Evolutionary conservation across 2,113 vertebrate genomes (phyloP).

Genomic region (Hemibagrus wyckioides): DNA sequence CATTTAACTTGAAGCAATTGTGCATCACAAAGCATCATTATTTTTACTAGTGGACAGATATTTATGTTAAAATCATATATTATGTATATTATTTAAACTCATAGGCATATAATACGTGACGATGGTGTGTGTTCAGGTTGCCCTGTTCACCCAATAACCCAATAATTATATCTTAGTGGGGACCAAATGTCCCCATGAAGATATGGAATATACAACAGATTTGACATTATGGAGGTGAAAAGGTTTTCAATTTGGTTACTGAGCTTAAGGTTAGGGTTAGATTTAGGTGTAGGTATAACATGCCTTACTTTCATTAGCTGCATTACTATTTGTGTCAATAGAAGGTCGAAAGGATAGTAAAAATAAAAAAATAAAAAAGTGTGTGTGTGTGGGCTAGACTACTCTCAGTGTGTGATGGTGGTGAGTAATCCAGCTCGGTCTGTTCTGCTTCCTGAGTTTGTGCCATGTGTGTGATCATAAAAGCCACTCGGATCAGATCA

Average conservation of each 20-base stretch:
- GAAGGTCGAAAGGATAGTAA: not conserved
- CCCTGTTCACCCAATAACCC: not conserved
- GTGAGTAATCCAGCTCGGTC: conserved; percentile 49
- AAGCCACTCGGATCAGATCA: conserved; percentile 50
- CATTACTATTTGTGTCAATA: not conserved
- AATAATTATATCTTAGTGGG: not conserved
- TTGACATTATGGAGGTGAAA: not conserved
- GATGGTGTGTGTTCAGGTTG: not conserved
- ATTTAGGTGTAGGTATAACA: not conserved
- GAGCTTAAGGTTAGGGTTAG: not conserved
- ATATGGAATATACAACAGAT: not conserved
- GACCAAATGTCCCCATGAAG: not conserved
- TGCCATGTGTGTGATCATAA: conserved; percentile 28
- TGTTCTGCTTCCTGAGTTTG: conserved; percentile 22
- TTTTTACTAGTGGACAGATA: not conserved
- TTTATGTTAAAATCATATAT: not conserved
- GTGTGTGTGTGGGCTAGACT: conserved; percentile 30
- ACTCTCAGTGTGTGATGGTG: conserved; percentile 23
- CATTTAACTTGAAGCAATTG: not conserved
- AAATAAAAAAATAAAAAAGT: not conserved
- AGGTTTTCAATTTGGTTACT: not conserved
- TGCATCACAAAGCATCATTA: not conserved
- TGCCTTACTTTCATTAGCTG: not conserved
- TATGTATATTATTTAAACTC: too few species aligned
- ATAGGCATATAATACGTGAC: not conserved